A percentile compares a stretch with the other conserved stretches of the same genome.
These are phyloP conservation scores for Caenorhabditis afra DNA, from an alignment of 2,888 invertebrate genomes.

Conservation along the genomic window DNA sequence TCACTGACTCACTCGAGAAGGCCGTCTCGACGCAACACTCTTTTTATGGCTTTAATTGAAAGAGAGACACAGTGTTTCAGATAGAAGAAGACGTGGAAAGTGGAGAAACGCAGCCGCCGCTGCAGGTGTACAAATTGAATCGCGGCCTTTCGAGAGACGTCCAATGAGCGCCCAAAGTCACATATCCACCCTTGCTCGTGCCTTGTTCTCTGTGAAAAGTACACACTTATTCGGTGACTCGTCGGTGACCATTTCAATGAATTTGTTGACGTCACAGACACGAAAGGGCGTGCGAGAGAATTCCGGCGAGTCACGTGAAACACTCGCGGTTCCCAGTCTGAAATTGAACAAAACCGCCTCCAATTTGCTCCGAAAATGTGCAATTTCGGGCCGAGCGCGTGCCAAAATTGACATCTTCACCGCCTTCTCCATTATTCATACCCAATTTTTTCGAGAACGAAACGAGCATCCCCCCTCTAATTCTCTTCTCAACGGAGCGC, in stretches of 20 bases:
- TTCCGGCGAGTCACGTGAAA: too few relatives aligned
- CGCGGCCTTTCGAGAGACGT: constrained; percentile 46
- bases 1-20: too few relatives aligned
- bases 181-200: not conserved
- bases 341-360: not conserved
- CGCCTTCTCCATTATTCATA: constrained; percentile 40
- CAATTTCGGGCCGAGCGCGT: constrained; percentile 7
- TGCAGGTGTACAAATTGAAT: constrained; percentile 63
- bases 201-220: constrained; percentile 23
- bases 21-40: too few relatives aligned
- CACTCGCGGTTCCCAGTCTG: not conserved
- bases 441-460: constrained; percentile 24
- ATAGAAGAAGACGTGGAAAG: constrained; percentile 1
- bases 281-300: too few relatives aligned
- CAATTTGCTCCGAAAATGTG: constrained; percentile 35
- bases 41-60: too few relatives aligned
- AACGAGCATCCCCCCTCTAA: not conserved
- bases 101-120: constrained; percentile 18
- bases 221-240: constrained; percentile 2
- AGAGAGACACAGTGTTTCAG: not conserved
- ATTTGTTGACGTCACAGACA: too few relatives aligned
- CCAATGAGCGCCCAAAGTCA: constrained; percentile 18
- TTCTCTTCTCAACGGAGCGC: not conserved
- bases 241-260: not conserved
- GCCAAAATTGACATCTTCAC: constrained; percentile 15